A percentile compares a stretch with the other conserved stretches of the same genome.
phyloP scores from a whole-genome alignment of 1,140 invertebrate genomes.

The Mya arenaria region DNA sequence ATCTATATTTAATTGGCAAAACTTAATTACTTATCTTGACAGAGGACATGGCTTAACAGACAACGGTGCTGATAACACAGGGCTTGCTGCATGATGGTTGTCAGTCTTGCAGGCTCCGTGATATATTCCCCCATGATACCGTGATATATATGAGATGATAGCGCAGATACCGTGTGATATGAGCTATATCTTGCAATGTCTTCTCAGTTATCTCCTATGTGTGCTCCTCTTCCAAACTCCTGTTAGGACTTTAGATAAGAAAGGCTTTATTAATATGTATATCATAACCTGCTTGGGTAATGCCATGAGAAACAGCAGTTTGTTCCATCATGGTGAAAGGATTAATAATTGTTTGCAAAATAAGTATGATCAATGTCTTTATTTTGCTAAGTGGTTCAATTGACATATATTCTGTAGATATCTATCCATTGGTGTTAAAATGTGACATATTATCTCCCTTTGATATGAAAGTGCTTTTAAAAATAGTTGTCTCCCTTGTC shows the following conservation, averaged over 20 bases:
- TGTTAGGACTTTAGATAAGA: conserved; percentile 35
- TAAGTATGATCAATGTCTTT: too few species aligned
- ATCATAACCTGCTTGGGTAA: background rate
- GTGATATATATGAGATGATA: conserved; percentile 48
- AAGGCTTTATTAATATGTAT: conserved; percentile 51
- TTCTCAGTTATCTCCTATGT: conserved; percentile 34
- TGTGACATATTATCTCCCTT: too few species aligned
- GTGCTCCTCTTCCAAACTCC: conserved; percentile 17
- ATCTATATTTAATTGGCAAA: background rate
- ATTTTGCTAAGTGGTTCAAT: too few species aligned
- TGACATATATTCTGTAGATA: too few species aligned
- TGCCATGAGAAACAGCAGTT: too few species aligned
- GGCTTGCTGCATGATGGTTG: conserved; percentile 48
- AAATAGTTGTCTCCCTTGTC: too few species aligned
- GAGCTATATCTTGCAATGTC: background rate
- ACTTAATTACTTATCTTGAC: background rate
- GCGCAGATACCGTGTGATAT: background rate
- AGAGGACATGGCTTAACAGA: conserved; percentile 5
- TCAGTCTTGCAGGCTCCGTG: too few species aligned
- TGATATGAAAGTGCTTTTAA: too few species aligned
- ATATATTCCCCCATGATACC: too few species aligned
- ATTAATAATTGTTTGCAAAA: too few species aligned
- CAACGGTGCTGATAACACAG: conserved; percentile 36
- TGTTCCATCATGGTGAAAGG: too few species aligned
- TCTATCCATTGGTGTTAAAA: too few species aligned